phyloP scores from a whole-genome alignment of 2,113 vertebrate genomes.

The Prunella fulvescens region DNA sequence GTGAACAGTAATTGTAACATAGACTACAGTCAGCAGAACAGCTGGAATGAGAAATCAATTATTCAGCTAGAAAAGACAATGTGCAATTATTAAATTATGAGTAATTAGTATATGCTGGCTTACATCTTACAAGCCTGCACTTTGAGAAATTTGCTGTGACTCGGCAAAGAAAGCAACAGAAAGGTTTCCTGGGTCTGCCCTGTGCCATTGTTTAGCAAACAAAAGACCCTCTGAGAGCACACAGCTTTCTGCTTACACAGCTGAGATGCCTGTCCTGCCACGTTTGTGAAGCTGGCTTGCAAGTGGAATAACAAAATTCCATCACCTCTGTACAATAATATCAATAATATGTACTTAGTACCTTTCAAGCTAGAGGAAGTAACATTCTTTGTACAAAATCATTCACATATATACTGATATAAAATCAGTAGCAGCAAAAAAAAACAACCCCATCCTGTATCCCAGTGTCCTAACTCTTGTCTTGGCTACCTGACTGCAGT shows the following conservation, averaged over 20 bases:
- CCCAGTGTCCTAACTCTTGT: neutral
- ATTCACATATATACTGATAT: neutral
- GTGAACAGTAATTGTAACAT: neutral
- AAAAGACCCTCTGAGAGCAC: neutral
- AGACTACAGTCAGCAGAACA: neutral
- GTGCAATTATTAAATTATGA: constrained; percentile 38
- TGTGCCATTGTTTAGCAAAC: neutral
- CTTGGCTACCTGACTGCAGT: neutral
- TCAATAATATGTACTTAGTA: neutral
- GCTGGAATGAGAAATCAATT: constrained; percentile 26
- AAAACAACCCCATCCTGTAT: fast-evolving
- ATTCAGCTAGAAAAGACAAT: constrained; percentile 21
- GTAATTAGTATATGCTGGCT: neutral
- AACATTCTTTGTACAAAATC: neutral
- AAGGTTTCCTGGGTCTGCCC: neutral
- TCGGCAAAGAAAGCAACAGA: neutral
- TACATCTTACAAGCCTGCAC: neutral
- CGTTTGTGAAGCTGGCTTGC: neutral
- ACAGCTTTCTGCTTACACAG: neutral
- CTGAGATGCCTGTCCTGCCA: neutral
- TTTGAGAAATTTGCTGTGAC: neutral
- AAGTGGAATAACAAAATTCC: neutral
- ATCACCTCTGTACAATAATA: neutral
- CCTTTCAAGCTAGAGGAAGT: neutral
- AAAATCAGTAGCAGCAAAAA: neutral